Evolutionary conservation across 2,113 vertebrate genomes (phyloP).

Genomic region (Elephas maximus): DNA sequence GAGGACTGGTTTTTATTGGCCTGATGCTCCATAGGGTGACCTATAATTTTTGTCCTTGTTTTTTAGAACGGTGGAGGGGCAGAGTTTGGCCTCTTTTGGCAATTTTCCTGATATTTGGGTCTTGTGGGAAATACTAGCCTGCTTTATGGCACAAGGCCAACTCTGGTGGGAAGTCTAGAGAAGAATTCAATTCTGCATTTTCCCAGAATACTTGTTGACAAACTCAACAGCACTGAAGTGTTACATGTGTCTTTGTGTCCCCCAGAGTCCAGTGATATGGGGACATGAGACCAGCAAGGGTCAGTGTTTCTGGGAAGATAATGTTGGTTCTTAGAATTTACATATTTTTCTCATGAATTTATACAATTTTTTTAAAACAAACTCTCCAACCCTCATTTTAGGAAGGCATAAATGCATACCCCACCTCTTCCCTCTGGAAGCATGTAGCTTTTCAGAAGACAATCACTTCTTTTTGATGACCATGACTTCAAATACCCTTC

Average conservation of each 20-base stretch:
- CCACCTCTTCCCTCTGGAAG: not conserved
- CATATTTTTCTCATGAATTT: constrained; percentile 74
- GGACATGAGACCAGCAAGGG: not conserved
- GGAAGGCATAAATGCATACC: not conserved
- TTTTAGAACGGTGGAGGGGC: not conserved
- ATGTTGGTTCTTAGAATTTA: constrained; percentile 29
- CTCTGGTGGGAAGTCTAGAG: not conserved
- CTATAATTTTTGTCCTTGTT: not conserved
- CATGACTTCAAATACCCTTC: not conserved
- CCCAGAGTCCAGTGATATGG: constrained; percentile 37
- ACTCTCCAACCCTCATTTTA: not conserved
- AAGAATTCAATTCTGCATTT: constrained; percentile 64
- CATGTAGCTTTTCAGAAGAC: constrained; percentile 40
- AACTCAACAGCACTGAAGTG: constrained; percentile 35
- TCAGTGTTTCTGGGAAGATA: constrained; percentile 63
- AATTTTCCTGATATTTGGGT: not conserved
- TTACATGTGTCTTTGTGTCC: constrained; percentile 7
- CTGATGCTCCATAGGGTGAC: not conserved
- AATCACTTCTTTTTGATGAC: constrained; percentile 17
- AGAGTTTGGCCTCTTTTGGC: not conserved
- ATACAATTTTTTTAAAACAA: not conserved
- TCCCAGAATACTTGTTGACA: constrained; percentile 69
- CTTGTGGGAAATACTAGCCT: constrained; percentile 33
- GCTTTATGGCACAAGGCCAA: not conserved
- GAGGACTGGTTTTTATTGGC: not conserved